Evolutionary conservation across 2,888 invertebrate species (phyloP).

Genomic region (Nomada ferruginata): DNA sequence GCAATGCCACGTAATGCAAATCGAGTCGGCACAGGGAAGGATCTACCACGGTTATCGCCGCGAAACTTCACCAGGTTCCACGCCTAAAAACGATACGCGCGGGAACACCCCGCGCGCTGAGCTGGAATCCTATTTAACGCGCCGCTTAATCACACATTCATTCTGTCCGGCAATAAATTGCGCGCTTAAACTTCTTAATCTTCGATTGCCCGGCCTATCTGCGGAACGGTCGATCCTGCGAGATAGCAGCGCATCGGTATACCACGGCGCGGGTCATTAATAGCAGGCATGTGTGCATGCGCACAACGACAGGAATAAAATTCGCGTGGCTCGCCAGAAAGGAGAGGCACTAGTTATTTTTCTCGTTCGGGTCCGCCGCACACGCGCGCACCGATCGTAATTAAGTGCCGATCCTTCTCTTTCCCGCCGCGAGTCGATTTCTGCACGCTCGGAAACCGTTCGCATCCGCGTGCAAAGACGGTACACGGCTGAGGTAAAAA

Average conservation of each 20-base stretch:
- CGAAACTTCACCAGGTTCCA: background rate
- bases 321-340: slow-evolving; percentile 57
- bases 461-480: slow-evolving; percentile 29
- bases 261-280: slow-evolving; percentile 46
- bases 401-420: slow-evolving; percentile 62
- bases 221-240: slow-evolving; percentile 22
- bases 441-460: slow-evolving; percentile 47
- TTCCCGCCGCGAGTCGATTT: slow-evolving; percentile 19
- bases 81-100: background rate
- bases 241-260: slow-evolving; percentile 20
- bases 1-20: slow-evolving; percentile 38
- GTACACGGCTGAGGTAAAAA: slow-evolving; percentile 46
- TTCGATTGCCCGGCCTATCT: slow-evolving; percentile 9
- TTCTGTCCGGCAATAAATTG: slow-evolving; percentile 28
- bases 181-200: slow-evolving; percentile 30
- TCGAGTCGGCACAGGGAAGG: slow-evolving; percentile 18
- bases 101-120: background rate
- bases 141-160: slow-evolving; percentile 22
- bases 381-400: slow-evolving; percentile 66
- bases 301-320: slow-evolving; percentile 64
- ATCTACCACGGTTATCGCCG: background rate
- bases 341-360: slow-evolving; percentile 64
- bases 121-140: slow-evolving; percentile 8
- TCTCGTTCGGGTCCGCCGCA: slow-evolving; percentile 64
- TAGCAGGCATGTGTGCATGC: slow-evolving; percentile 20